Percentiles rank a stretch among this genome's conserved stretches.
Evolutionary conservation across 2,888 invertebrate genomes (phyloP).

Genomic region (Eulithis prunata): DNA sequence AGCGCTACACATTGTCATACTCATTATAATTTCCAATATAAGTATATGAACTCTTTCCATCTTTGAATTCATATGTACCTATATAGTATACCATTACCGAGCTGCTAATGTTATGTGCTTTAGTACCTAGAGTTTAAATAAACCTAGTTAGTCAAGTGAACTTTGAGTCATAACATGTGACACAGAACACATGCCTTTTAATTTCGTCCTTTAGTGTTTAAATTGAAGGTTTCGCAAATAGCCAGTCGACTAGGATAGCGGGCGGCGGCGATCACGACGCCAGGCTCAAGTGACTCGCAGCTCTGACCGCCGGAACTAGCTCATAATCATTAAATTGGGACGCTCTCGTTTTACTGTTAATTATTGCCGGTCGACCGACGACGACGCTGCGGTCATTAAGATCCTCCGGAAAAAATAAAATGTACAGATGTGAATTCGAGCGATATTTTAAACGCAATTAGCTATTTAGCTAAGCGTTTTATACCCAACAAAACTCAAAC

Average conservation of each 20-base stretch:
- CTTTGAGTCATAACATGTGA: constrained; percentile 24
- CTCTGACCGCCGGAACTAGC: constrained; percentile 71
- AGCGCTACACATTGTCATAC: no score
- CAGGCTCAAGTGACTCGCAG: constrained; percentile 8
- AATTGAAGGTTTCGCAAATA: constrained; percentile 57
- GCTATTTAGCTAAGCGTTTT: constrained; percentile 51
- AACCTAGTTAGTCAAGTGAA: constrained; percentile 24
- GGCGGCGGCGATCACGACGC: neutral
- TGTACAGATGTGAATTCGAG: constrained; percentile 52
- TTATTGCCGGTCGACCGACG: constrained; percentile 57
- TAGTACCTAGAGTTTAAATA: no score
- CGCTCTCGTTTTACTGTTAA: constrained; percentile 69
- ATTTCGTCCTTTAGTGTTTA: constrained; percentile 47
- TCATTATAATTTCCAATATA: no score
- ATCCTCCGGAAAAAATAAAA: constrained; percentile 60
- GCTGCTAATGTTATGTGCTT: no score
- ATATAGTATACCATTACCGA: no score
- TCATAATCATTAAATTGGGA: constrained; percentile 77
- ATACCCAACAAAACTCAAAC: constrained; percentile 49
- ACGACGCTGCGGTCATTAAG: constrained; percentile 59
- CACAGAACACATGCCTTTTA: constrained; percentile 41
- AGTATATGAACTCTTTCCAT: no score
- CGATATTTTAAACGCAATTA: constrained; percentile 57
- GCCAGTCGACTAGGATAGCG: no score
- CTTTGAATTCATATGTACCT: no score